Percentiles rank a stretch among this genome's conserved stretches.
Evolutionary conservation across 2,888 invertebrate genomes (phyloP).

Genomic region (Lacanobia wlatinum): DNA sequence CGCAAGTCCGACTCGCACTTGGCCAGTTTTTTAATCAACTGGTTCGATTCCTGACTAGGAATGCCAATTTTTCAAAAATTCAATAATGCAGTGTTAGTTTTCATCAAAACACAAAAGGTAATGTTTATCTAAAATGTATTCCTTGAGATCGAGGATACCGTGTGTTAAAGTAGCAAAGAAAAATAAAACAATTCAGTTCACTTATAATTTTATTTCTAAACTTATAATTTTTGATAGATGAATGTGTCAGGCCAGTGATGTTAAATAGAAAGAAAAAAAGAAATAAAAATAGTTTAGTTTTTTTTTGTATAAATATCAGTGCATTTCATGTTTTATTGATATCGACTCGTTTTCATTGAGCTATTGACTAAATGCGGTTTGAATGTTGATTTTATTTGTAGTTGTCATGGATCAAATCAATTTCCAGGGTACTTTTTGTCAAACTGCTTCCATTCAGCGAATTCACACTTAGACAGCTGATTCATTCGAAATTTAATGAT

Average conservation of each 20-base stretch:
- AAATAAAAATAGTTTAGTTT: no score
- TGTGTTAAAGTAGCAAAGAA: no score
- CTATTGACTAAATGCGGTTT: not conserved
- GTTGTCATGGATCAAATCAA: not conserved
- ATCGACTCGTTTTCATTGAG: not conserved
- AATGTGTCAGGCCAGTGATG: not conserved
- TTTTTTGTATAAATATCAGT: not conserved
- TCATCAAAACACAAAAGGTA: no score
- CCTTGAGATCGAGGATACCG: no score
- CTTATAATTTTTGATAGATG: not conserved
- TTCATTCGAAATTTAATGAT: constrained; percentile 6
- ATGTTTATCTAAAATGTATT: no score
- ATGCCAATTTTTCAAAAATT: no score
- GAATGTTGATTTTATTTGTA: not conserved
- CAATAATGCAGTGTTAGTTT: no score
- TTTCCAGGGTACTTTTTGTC: not conserved
- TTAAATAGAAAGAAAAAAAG: no score
- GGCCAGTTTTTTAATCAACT: no score
- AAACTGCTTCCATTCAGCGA: not conserved
- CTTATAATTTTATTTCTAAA: not conserved
- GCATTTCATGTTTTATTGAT: not conserved
- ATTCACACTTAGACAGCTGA: not conserved
- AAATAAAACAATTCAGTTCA: no score
- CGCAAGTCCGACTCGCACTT: no score
- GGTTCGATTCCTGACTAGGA: no score